phyloP scores from a whole-genome alignment of 2,113 vertebrate species.

The Edolisoma coerulescens region DNA sequence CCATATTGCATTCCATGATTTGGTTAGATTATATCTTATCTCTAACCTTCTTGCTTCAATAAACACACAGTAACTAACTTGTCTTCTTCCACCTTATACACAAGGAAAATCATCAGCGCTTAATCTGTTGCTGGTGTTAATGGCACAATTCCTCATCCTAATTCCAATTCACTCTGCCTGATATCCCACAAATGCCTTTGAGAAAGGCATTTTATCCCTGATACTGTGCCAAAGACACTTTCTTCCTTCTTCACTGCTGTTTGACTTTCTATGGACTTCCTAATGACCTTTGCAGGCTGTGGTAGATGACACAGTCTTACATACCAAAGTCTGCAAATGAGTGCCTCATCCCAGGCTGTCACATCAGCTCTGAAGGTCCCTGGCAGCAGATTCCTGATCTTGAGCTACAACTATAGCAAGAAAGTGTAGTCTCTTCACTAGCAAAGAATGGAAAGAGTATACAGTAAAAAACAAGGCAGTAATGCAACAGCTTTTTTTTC shows the following conservation, averaged over 20 bases:
- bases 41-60: constrained; percentile 44
- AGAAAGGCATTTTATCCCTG: constrained; percentile 21
- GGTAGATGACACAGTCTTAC: background rate
- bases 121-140: constrained; percentile 13
- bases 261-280: constrained; percentile 21
- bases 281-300: constrained; percentile 22
- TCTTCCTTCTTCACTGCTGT: background rate
- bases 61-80: constrained; percentile 16
- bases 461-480: background rate
- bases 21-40: constrained; percentile 46
- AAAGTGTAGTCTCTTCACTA: background rate
- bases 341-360: constrained; percentile 9
- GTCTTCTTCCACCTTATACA: background rate
- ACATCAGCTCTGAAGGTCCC: background rate
- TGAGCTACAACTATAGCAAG: background rate
- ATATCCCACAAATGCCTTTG: constrained; percentile 35
- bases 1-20: constrained; percentile 29
- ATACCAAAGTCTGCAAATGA: background rate
- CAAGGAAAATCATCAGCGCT: background rate
- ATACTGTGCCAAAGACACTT: constrained; percentile 53
- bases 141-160: constrained; percentile 1
- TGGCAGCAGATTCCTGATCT: constrained; percentile 16
- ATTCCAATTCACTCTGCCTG: constrained; percentile 28
- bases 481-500: background rate
- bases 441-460: background rate